phyloP scores from a whole-genome alignment of 2,888 invertebrate genomes.

The Perizoma flavofasciatum region DNA sequence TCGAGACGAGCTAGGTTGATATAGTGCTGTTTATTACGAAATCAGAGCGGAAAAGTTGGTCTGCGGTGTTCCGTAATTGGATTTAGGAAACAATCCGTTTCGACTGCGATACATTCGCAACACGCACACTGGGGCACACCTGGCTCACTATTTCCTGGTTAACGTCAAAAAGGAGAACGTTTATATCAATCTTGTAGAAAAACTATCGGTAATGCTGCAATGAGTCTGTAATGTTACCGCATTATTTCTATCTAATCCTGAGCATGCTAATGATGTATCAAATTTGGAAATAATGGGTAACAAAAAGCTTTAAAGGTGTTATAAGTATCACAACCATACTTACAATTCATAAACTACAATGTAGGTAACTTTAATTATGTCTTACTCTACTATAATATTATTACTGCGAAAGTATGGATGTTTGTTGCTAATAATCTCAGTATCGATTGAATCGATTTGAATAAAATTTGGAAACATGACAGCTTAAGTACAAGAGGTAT shows the following conservation, averaged over 20 bases:
- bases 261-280: neutral
- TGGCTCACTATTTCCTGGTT: conserved; percentile 40
- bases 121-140: conserved; percentile 54
- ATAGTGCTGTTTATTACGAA: conserved; percentile 68
- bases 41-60: conserved; percentile 69
- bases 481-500: no score
- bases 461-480: no score
- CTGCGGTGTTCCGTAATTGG: conserved; percentile 71
- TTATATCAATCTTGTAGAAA: conserved; percentile 31
- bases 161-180: conserved; percentile 33
- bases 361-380: no score
- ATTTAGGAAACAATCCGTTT: conserved; percentile 80
- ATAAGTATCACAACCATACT: no score
- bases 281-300: neutral
- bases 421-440: no score
- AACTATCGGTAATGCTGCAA: conserved; percentile 18
- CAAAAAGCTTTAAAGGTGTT: no score
- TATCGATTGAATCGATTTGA: no score
- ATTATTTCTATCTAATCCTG: conserved; percentile 8
- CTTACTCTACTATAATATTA: no score
- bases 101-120: conserved; percentile 56
- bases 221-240: conserved; percentile 5
- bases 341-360: no score
- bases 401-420: no score
- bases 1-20: conserved; percentile 65